Percentiles rank a stretch among this genome's conserved stretches.
Conservation (phyloP, 2,113 vertebrate genomes). For the Heptranchias perlo region DNA sequence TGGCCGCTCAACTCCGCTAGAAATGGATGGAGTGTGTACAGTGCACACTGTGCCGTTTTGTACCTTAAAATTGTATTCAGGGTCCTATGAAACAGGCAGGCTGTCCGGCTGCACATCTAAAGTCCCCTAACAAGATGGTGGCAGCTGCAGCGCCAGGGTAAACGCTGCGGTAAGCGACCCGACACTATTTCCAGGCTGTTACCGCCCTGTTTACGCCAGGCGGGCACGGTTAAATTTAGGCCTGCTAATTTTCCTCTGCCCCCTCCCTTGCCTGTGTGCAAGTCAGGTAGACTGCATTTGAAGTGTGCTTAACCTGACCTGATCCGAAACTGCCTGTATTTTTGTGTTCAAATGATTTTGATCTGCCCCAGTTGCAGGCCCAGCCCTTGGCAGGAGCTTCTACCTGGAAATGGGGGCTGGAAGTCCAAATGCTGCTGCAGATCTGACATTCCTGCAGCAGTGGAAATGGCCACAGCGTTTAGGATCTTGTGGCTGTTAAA, state of each 20-base stretch:
- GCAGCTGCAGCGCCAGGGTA: background rate
- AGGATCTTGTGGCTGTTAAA: background rate
- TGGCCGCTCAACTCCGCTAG: background rate
- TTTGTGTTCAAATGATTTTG: background rate
- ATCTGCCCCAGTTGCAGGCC: background rate
- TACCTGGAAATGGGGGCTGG: background rate
- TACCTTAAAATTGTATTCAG: background rate
- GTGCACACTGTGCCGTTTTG: background rate
- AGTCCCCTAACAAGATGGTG: background rate
- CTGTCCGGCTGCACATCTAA: background rate
- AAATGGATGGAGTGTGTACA: background rate
- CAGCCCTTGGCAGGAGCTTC: background rate
- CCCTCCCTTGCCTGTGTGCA: background rate
- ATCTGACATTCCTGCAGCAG: background rate
- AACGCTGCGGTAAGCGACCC: background rate
- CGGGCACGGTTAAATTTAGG: background rate
- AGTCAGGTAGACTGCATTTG: background rate
- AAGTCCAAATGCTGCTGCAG: background rate
- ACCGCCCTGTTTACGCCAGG: background rate
- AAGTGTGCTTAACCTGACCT: background rate
- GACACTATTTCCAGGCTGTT: background rate
- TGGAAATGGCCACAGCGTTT: background rate
- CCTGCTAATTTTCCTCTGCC: background rate
- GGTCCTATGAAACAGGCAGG: background rate
- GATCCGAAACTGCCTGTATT: background rate